A percentile compares a stretch with the other conserved stretches of the same genome.
These are phyloP conservation scores for Micrasema minimum DNA, from an alignment of 1,140 invertebrate genomes.

Conservation along the genomic window DNA sequence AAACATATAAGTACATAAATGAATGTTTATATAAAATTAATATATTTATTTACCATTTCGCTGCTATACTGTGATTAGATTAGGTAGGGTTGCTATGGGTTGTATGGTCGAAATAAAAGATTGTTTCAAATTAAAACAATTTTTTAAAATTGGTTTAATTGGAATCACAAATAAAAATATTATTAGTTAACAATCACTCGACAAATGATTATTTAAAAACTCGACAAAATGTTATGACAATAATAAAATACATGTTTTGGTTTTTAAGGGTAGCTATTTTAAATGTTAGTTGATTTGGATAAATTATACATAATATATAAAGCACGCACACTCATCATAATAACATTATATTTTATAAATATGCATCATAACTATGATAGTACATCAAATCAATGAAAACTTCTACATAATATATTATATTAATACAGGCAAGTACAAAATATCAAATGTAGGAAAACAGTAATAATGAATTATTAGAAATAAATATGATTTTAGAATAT, in stretches of 20 bases:
- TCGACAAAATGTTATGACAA: slow-evolving; percentile 18
- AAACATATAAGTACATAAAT: slow-evolving; percentile 13
- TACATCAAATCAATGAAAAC: no score
- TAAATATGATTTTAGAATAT: no score
- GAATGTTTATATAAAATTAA: slow-evolving; percentile 21
- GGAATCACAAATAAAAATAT: slow-evolving; percentile 40
- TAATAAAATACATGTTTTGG: slow-evolving; percentile 17
- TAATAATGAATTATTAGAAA: no score
- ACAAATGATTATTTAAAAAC: slow-evolving; percentile 26
- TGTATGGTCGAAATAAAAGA: slow-evolving; percentile 20
- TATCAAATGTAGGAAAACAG: no score
- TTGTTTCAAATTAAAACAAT: slow-evolving; percentile 29
- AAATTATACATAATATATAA: slow-evolving; percentile 28
- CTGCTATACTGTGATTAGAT: slow-evolving; percentile 23
- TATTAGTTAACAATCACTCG: slow-evolving; percentile 14
- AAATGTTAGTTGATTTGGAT: no score
- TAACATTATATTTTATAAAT: not conserved
- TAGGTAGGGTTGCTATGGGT: slow-evolving; percentile 1
- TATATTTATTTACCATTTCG: slow-evolving; percentile 28
- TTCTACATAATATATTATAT: no score
- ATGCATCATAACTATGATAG: no score
- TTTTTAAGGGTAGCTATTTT: not conserved
- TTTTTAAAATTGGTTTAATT: slow-evolving; percentile 43
- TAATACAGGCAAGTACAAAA: no score
- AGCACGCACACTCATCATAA: slow-evolving; percentile 12